These are phyloP conservation scores for Aegithalos caudatus DNA, from an alignment of 2,113 vertebrate genomes.

Conservation along the genomic window DNA sequence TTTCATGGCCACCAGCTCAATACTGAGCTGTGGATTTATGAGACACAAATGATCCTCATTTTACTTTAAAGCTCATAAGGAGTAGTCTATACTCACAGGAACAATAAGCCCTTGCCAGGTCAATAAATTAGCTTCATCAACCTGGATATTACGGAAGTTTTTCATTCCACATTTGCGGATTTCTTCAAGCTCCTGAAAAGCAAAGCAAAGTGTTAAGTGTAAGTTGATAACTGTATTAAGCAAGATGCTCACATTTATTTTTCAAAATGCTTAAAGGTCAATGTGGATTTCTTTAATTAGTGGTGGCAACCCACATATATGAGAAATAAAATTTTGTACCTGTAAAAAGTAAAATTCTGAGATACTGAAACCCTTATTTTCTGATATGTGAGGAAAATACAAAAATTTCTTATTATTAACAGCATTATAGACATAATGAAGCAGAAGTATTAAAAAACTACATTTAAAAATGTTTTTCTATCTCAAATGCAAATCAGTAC, in stretches of 20 bases:
- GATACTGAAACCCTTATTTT: neutral
- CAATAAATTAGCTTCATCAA: constrained; percentile 98
- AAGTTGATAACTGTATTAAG: neutral
- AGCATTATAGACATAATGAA: neutral
- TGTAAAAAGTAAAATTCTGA: neutral
- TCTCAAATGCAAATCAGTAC: neutral
- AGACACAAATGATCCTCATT: neutral
- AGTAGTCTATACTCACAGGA: constrained; percentile 85
- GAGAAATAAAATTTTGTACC: neutral
- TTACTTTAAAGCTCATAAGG: neutral
- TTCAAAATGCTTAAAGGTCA: neutral
- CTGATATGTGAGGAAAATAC: neutral
- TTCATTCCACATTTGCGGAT: constrained; percentile 98
- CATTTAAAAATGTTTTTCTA: neutral
- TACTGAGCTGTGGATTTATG: neutral
- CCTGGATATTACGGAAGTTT: constrained; percentile 99
- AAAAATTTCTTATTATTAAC: neutral
- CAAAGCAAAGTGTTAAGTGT: constrained; percentile 31
- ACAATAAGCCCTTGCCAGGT: constrained; percentile 99
- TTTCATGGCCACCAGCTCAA: neutral
- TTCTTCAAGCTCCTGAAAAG: constrained; percentile 94
- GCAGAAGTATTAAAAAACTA: neutral
- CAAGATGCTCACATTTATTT: neutral
- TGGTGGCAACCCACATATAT: neutral
- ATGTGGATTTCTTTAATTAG: neutral